A percentile compares a stretch with the other conserved stretches of the same genome.
phyloP scores from a whole-genome alignment of 2,888 invertebrate genomes.

The Archips xylosteana region DNA sequence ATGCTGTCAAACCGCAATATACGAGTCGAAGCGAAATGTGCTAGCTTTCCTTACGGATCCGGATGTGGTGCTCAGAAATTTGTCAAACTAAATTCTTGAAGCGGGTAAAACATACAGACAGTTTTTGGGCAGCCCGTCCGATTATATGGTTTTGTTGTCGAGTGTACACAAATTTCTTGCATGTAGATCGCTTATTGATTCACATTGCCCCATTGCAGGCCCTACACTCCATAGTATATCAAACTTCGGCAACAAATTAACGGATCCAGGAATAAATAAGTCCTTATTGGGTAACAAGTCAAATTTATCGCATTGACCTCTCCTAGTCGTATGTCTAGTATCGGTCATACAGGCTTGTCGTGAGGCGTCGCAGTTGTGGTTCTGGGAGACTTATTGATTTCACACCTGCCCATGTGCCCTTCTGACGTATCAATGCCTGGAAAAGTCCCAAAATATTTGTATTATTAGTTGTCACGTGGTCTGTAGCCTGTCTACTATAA shows the following conservation, averaged over 20 bases:
- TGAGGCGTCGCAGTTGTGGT: not conserved
- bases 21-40: not conserved
- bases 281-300: not conserved
- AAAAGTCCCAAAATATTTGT: not conserved
- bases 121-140: not conserved
- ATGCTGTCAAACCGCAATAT: not conserved
- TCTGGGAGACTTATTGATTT: slow-evolving; percentile 13
- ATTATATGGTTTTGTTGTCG: not conserved
- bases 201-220: not conserved
- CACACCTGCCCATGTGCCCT: not conserved
- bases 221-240: not conserved
- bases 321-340: not conserved
- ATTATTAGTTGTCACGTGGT: not conserved
- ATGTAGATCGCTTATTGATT: not conserved
- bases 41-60: not conserved
- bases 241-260: not conserved
- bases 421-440: not conserved
- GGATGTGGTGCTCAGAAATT: not conserved
- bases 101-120: not conserved
- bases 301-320: not conserved
- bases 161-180: not conserved
- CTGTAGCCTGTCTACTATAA: not conserved
- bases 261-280: not conserved
- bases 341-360: not conserved
- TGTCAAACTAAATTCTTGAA: not conserved